Percentiles rank a stretch among this genome's conserved stretches.
Conservation (phyloP, 2,113 vertebrate genomes). For the Ursus arctos region DNA sequence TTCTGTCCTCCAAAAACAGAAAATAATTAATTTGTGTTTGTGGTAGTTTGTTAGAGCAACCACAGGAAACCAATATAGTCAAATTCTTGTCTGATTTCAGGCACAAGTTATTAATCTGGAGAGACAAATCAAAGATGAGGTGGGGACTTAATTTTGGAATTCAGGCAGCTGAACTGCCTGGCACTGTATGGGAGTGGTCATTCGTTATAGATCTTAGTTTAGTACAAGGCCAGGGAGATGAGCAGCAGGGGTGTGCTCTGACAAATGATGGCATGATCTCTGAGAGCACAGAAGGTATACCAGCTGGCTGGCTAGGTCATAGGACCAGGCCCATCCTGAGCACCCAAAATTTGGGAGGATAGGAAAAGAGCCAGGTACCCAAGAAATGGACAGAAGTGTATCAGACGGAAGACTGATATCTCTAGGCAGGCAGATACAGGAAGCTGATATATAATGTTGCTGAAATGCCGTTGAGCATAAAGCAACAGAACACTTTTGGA, state of each 20-base stretch:
- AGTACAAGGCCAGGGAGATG: neutral
- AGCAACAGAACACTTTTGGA: neutral
- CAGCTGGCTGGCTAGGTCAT: neutral
- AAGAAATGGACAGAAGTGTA: neutral
- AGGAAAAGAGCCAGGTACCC: neutral
- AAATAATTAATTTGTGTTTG: neutral
- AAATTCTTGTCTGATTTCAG: slow-evolving; percentile 19
- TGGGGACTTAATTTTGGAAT: neutral
- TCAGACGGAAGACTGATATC: neutral
- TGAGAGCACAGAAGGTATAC: neutral
- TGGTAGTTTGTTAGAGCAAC: neutral
- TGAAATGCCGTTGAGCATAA: neutral
- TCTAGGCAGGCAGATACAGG: neutral
- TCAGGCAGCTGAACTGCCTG: neutral
- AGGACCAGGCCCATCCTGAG: neutral
- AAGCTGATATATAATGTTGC: neutral
- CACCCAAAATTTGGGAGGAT: neutral
- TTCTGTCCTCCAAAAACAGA: neutral
- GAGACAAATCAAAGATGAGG: neutral
- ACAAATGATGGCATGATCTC: neutral
- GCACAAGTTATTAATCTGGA: neutral
- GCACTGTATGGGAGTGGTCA: neutral
- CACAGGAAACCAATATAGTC: neutral
- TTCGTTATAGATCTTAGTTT: neutral
- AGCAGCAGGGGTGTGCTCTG: neutral